These are phyloP conservation scores for Sphaerophoria rueppellii DNA, from an alignment of 2,888 invertebrate genomes.

Conservation along the genomic window DNA sequence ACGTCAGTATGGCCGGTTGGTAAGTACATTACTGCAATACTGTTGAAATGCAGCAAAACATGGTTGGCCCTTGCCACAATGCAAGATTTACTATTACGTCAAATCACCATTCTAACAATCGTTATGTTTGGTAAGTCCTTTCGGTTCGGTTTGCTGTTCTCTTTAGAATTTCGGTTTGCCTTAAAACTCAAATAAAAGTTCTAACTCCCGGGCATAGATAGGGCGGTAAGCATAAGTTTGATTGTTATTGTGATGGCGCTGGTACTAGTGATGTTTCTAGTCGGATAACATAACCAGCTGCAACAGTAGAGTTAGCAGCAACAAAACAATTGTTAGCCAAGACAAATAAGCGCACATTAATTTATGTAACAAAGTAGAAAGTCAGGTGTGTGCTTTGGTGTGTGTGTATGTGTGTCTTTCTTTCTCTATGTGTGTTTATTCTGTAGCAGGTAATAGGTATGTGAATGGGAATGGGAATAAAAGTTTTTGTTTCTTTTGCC, in stretches of 20 bases:
- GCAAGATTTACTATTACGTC: constrained; percentile 70
- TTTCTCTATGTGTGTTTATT: not conserved
- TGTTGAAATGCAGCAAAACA: constrained; percentile 64
- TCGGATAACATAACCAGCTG: constrained; percentile 39
- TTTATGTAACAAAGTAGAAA: constrained; percentile 54
- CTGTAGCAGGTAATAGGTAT: not conserved
- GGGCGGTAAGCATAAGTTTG: too few species aligned
- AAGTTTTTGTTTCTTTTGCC: constrained; percentile 36
- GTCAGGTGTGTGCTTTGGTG: constrained; percentile 26
- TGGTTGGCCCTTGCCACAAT: constrained; percentile 26
- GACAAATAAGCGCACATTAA: constrained; percentile 70
- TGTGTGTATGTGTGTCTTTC: not conserved
- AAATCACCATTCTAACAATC: constrained; percentile 65
- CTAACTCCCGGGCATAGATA: constrained; percentile 42
- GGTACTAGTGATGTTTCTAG: constrained; percentile 2
- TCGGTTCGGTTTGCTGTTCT: constrained; percentile 41
- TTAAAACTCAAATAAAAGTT: constrained; percentile 63
- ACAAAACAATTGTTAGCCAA: constrained; percentile 68
- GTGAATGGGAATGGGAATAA: constrained; percentile 18
- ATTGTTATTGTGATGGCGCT: not conserved
- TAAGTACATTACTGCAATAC: constrained; percentile 72
- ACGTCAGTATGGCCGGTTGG: constrained; percentile 49
- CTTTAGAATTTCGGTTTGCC: constrained; percentile 46
- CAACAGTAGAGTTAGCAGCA: constrained; percentile 43
- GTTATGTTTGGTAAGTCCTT: constrained; percentile 63